Evolutionary conservation across 2,888 invertebrate genomes (phyloP).

Genomic region (Argyresthia goedartella): DNA sequence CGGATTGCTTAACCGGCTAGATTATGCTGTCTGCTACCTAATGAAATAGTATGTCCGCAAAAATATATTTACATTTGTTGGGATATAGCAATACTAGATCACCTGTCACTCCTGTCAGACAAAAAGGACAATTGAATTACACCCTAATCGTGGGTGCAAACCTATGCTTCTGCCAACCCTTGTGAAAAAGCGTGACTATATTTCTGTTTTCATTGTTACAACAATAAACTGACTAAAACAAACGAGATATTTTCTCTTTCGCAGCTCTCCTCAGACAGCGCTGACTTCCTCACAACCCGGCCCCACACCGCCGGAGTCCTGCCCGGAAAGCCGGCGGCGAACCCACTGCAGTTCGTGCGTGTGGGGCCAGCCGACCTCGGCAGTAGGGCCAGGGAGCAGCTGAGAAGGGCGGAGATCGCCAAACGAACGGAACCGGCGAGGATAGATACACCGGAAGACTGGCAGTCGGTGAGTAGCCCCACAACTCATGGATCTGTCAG

Average conservation of each 20-base stretch:
- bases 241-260: background rate
- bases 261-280: conserved; percentile 29
- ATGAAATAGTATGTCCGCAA: no score
- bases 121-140: no score
- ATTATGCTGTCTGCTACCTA: no score
- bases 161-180: no score
- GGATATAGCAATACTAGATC: no score
- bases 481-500: background rate
- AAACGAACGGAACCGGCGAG: conserved; percentile 85
- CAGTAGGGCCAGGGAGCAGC: conserved; percentile 86
- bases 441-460: conserved; percentile 89
- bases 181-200: no score
- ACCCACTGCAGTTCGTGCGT: conserved; percentile 91
- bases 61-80: no score
- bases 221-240: background rate
- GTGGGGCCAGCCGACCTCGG: conserved; percentile 90
- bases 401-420: conserved; percentile 87
- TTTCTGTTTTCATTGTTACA: no score
- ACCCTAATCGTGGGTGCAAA: no score
- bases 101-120: no score
- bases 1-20: no score
- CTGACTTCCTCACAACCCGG: conserved; percentile 61
- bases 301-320: conserved; percentile 74
- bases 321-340: conserved; percentile 86
- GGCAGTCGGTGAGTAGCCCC: conserved; percentile 83